phyloP scores from a whole-genome alignment of 2,113 vertebrate genomes.

The Elephantulus edwardii region DNA sequence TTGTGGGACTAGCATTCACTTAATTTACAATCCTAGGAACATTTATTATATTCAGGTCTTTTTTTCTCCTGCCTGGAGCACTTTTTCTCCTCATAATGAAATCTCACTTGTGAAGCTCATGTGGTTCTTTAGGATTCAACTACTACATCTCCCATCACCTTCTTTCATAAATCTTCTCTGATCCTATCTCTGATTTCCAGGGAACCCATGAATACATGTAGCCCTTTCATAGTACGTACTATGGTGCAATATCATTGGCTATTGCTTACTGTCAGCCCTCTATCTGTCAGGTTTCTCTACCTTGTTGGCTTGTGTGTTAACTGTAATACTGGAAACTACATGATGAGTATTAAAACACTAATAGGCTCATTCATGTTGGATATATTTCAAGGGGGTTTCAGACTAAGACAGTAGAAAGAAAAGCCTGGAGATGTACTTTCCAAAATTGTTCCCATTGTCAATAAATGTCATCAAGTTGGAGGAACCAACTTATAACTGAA shows the following conservation, averaged over 20 bases:
- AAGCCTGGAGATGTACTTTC: not conserved
- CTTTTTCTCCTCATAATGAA: accelerated
- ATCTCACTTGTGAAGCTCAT: not conserved
- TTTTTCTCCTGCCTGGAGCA: too few species aligned
- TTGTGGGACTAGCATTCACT: accelerated
- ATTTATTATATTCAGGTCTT: accelerated
- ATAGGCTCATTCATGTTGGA: not conserved
- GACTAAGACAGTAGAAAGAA: not conserved
- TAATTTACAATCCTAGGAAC: too few species aligned
- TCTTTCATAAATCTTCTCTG: not conserved
- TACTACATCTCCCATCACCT: not conserved
- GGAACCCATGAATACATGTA: not conserved
- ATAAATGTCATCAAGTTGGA: too few species aligned
- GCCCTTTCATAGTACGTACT: accelerated
- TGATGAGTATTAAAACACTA: not conserved
- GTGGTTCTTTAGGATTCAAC: not conserved
- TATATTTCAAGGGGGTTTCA: not conserved
- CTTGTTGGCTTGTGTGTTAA: not conserved
- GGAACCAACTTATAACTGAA: too few species aligned
- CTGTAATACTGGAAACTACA: not conserved
- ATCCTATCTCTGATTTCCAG: not conserved
- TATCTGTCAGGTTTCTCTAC: not conserved
- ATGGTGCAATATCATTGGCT: not conserved
- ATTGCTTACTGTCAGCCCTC: not conserved
- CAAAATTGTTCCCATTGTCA: too few species aligned